These are phyloP conservation scores for Loripinus fragilis DNA, from an alignment of 2,888 invertebrate genomes.

Conservation along the genomic window DNA sequence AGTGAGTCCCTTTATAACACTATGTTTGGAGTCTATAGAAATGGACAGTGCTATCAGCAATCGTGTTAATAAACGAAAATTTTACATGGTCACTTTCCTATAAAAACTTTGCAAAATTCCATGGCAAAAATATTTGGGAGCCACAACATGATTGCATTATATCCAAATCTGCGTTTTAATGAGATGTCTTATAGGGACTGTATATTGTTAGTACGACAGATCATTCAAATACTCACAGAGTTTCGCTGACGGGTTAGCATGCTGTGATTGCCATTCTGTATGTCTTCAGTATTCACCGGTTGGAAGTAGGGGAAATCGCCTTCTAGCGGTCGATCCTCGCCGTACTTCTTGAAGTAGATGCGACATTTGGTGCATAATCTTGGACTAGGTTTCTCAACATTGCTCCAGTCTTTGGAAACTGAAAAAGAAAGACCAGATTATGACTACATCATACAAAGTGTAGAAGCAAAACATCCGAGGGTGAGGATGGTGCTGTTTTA, in stretches of 20 bases:
- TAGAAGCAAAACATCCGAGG: neutral
- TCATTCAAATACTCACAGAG: slow-evolving; percentile 75
- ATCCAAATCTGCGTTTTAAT: too few relatives aligned
- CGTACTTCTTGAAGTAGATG: slow-evolving; percentile 90
- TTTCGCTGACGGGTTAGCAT: slow-evolving; percentile 82
- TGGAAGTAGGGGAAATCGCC: slow-evolving; percentile 83
- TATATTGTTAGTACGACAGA: too few relatives aligned
- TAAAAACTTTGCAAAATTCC: too few relatives aligned
- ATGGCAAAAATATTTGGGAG: too few relatives aligned
- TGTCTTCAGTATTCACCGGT: slow-evolving; percentile 82
- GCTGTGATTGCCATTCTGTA: slow-evolving; percentile 79
- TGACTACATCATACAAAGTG: too few relatives aligned
- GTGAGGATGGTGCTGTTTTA: neutral
- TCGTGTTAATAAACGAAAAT: too few relatives aligned
- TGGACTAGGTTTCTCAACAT: slow-evolving; percentile 88
- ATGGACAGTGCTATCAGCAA: too few relatives aligned
- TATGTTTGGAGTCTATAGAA: too few relatives aligned
- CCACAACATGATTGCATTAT: too few relatives aligned
- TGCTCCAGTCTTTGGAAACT: slow-evolving; percentile 90
- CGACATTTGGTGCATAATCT: slow-evolving; percentile 90
- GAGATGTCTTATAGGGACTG: too few relatives aligned
- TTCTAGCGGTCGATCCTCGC: slow-evolving; percentile 86
- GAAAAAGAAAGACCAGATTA: slow-evolving; percentile 34
- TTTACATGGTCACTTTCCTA: too few relatives aligned
- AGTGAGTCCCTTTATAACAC: too few relatives aligned